Conservation (phyloP, 2,888 invertebrate genomes). For the Zhengitettix transpicula region DNA sequence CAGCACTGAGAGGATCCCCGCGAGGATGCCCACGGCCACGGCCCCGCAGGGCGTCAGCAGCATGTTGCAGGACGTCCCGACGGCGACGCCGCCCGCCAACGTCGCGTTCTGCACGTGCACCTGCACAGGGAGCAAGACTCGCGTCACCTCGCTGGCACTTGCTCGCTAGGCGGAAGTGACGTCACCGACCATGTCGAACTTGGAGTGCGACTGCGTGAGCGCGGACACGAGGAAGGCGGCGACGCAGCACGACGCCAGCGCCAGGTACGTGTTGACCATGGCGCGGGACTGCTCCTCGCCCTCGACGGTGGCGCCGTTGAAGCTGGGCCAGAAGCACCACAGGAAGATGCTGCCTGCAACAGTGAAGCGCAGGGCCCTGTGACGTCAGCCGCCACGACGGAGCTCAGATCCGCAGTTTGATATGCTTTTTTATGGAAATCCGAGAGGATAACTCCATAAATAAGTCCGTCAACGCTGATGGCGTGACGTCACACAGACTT, state of each 20-base stretch:
- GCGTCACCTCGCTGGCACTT: neutral
- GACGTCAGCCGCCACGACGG: too few species aligned
- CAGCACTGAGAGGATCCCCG: slow-evolving; percentile 60
- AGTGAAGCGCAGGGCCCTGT: too few species aligned
- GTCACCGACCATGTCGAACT: slow-evolving; percentile 57
- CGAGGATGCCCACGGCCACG: slow-evolving; percentile 57
- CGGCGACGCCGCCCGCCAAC: slow-evolving; percentile 81
- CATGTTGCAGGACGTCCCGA: slow-evolving; percentile 67
- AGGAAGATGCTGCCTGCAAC: slow-evolving; percentile 88
- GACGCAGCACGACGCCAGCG: slow-evolving; percentile 66
- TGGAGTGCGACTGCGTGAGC: slow-evolving; percentile 50
- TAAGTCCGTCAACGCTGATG: too few species aligned
- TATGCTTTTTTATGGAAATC: too few species aligned
- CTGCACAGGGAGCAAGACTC: slow-evolving; percentile 17
- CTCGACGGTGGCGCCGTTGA: slow-evolving; percentile 64
- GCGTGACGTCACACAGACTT: too few species aligned
- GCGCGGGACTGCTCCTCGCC: slow-evolving; percentile 66
- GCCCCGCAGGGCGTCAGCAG: slow-evolving; percentile 72
- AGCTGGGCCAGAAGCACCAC: slow-evolving; percentile 96
- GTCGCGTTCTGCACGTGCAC: slow-evolving; percentile 88
- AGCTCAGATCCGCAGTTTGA: too few species aligned
- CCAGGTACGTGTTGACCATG: slow-evolving; percentile 83
- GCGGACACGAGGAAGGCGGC: slow-evolving; percentile 72
- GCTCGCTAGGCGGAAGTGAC: neutral
- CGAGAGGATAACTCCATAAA: too few species aligned